These are phyloP conservation scores for Amblyteles armatorius DNA, from an alignment of 2,888 invertebrate genomes.

Conservation along the genomic window DNA sequence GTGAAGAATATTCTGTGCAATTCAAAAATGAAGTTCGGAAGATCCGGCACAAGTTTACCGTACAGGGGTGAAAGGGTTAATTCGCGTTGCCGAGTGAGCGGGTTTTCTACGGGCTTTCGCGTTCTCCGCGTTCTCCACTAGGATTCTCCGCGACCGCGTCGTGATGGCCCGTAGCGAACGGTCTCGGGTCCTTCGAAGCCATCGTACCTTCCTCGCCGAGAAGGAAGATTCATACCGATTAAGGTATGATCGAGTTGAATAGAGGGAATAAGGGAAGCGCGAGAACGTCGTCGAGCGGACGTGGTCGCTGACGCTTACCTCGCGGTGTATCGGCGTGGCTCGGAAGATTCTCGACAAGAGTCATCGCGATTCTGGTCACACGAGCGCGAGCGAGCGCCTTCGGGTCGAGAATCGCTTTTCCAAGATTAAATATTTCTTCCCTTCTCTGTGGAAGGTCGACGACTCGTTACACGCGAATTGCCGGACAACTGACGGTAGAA, in stretches of 20 bases:
- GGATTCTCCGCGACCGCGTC: constrained; percentile 28
- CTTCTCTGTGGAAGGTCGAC: constrained; percentile 35
- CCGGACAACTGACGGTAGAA: background rate
- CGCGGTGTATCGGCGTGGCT: constrained; percentile 34
- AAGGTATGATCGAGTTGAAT: constrained; percentile 41
- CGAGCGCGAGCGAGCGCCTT: constrained; percentile 15
- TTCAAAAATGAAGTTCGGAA: background rate
- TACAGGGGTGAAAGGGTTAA: constrained; percentile 7
- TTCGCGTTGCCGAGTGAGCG: background rate
- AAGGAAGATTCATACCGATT: constrained; percentile 59
- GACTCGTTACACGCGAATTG: background rate
- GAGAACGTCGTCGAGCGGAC: constrained; percentile 33
- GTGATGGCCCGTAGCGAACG: constrained; percentile 25
- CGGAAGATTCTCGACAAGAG: constrained; percentile 44
- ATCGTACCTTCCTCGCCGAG: background rate
- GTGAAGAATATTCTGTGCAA: background rate
- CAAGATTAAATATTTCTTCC: constrained; percentile 34
- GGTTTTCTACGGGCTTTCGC: background rate
- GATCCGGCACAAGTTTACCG: background rate
- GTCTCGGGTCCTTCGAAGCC: constrained; percentile 5
- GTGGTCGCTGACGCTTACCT: constrained; percentile 62
- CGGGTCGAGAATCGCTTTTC: constrained; percentile 35
- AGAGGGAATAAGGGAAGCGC: constrained; percentile 20
- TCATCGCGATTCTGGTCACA: constrained; percentile 29
- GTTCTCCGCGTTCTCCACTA: constrained; percentile 20